Evolutionary conservation across 2,113 vertebrate genomes (phyloP).

Genomic region (Axis porcinus): DNA sequence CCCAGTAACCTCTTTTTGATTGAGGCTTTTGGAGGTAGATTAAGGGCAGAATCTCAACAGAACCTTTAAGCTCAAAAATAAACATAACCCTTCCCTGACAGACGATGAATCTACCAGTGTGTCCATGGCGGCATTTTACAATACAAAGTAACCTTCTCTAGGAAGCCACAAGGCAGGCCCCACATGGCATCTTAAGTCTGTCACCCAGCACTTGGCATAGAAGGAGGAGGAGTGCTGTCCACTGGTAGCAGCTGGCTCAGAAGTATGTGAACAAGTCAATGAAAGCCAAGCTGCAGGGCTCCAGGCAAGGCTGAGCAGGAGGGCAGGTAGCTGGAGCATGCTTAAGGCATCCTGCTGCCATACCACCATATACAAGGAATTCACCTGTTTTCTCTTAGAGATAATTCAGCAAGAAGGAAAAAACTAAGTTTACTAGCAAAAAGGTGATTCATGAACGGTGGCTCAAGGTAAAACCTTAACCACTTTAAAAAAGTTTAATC

Average conservation of each 20-base stretch:
- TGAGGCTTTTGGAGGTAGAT: background rate
- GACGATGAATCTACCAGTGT: background rate
- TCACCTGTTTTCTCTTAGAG: background rate
- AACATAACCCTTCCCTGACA: background rate
- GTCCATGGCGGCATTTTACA: background rate
- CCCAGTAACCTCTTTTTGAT: background rate
- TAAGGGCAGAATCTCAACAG: background rate
- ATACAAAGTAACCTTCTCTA: background rate
- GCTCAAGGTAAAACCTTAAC: background rate
- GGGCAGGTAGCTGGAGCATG: background rate
- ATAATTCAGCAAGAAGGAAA: background rate
- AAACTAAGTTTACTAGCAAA: background rate
- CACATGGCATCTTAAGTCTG: background rate
- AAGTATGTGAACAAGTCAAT: background rate
- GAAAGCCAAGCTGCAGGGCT: background rate
- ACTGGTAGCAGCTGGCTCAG: background rate
- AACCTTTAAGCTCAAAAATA: background rate
- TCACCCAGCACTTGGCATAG: background rate
- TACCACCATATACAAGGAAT: background rate
- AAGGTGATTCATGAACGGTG: background rate
- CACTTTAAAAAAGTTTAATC: background rate
- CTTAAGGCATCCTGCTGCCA: background rate
- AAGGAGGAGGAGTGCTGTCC: background rate
- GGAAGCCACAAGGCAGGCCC: background rate
- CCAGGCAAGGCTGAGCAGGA: background rate